phyloP scores from a whole-genome alignment of 2,888 invertebrate genomes.

The Tetramorium bicarinatum region DNA sequence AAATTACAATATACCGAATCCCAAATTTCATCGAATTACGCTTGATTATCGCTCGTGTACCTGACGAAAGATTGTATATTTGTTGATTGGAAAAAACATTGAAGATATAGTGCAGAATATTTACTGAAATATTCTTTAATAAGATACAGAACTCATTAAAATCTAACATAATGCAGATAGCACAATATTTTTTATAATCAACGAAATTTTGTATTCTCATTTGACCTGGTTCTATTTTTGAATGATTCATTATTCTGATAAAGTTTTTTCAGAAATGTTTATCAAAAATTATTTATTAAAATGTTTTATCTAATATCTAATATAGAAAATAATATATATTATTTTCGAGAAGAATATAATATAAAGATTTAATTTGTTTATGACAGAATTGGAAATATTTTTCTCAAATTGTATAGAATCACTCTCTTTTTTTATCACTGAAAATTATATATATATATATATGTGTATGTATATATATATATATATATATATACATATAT shows the following conservation, averaged over 20 bases:
- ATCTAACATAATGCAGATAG: not conserved
- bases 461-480: not conserved
- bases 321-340: not conserved
- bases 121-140: constrained; percentile 14
- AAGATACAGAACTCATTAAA: not conserved
- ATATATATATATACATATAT: not conserved
- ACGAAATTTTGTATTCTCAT: constrained; percentile 23
- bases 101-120: constrained; percentile 14
- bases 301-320: not conserved
- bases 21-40: constrained; percentile 11
- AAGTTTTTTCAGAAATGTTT: constrained; percentile 4
- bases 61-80: constrained; percentile 65
- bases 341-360: not conserved
- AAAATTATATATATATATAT: not conserved
- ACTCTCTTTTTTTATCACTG: not conserved
- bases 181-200: constrained; percentile 27
- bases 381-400: not conserved
- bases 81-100: not conserved
- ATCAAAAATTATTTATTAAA: not conserved
- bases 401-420: not conserved
- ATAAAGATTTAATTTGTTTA: constrained; percentile 12
- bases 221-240: not conserved
- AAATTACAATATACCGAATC: constrained; percentile 24
- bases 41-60: constrained; percentile 64
- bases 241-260: not conserved